Percentiles rank a stretch among this genome's conserved stretches.
phyloP scores from a whole-genome alignment of 2,888 invertebrate species.

The Gerris lacustris region DNA sequence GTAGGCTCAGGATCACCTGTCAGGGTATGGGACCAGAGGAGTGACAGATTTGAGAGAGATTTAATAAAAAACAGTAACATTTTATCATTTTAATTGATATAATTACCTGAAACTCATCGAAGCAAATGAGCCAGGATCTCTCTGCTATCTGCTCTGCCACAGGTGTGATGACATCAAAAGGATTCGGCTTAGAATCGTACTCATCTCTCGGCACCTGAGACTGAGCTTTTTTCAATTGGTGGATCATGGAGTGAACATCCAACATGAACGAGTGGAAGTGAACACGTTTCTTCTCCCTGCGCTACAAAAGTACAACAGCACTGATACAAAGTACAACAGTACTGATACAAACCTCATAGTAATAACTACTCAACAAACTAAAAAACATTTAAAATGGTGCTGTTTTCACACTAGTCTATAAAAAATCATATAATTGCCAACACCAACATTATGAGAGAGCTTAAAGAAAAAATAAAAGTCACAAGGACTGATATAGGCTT shows the following conservation, averaged over 20 bases:
- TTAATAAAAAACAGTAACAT: too few species aligned
- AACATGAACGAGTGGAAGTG: constrained; percentile 98
- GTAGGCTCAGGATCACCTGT: too few species aligned
- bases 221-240: constrained; percentile 58
- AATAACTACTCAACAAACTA: too few species aligned
- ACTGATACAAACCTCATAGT: too few species aligned
- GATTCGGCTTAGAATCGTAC: constrained; percentile 46
- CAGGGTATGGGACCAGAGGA: too few species aligned
- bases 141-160: constrained; percentile 77
- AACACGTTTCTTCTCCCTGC: constrained; percentile 44
- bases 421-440: not conserved
- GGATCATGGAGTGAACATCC: constrained; percentile 82
- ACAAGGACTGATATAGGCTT: too few species aligned
- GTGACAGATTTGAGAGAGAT: too few species aligned
- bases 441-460: too few species aligned
- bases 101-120: constrained; percentile 97
- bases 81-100: not conserved
- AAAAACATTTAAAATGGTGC: not conserved
- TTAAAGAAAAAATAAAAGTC: too few species aligned
- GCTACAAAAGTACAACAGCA: constrained; percentile 39
- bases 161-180: constrained; percentile 88
- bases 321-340: too few species aligned
- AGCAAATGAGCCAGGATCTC: constrained; percentile 85
- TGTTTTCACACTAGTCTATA: not conserved
- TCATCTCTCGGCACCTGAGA: constrained; percentile 38